Evolutionary conservation across 1,140 invertebrate genomes (phyloP), one percentile per base, ranked within the genome.

Genomic region (Ephestia elutella): DNA sequence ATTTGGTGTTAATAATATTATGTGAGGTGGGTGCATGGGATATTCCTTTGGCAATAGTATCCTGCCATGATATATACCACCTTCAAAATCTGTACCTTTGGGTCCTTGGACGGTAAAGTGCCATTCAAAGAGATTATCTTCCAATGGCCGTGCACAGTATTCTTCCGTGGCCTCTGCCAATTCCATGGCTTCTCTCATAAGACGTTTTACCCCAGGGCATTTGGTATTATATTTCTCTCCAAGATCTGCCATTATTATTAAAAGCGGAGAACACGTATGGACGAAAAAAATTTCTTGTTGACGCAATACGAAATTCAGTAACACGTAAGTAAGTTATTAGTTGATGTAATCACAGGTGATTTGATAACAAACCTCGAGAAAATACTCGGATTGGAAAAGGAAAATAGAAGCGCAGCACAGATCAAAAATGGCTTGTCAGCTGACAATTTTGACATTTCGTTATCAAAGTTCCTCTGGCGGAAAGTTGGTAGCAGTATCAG

Each of bases 71-170:
- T 98, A 98, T 61, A 97, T 90, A 32, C 97, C 97, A 60, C 93
- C 94, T 68, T 96, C 95, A 89, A 97, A 98, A 49, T 97, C 96
- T 0, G 95, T 94, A 4, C 94, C 95, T 30, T 92, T 91, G 21
- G 96, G 96, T 11, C 97, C 97, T 77, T 94, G 90, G 8, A 99
- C 93, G 0, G 97, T 99, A 84, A 99, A 99, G 89, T 99, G 98
- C 98, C 98, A 99, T 83, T 99, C 97, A 89, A 99, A 99, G 21
- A 99, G 86, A 89, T 99, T 99, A 74, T 98, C 97, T 82, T 99
- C 96, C 15, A 99, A 83, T 20, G 97, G 97, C 71, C 93, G 93
- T 18, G 97, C 97, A 89, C 90, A 94, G 84, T 97, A 98, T 80
- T 98, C 95, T 75, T 97, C 95, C 13, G 96, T 97, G 15, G 96